Evolutionary conservation across 2,888 invertebrate species (phyloP).

Genomic region (Chymomyza caudatula): DNA sequence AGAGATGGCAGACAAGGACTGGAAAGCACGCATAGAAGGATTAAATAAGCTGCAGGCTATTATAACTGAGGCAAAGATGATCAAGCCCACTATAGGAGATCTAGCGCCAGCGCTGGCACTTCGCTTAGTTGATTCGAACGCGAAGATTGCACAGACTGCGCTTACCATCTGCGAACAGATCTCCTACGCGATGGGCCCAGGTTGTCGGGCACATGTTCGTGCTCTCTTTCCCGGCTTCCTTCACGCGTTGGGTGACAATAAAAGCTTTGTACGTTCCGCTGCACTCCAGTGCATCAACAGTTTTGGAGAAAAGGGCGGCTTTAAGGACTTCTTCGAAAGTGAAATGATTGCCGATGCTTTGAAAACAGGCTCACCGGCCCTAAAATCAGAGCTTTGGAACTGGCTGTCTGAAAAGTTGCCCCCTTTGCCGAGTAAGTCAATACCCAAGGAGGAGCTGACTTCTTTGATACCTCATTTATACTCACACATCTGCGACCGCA

Average conservation of each 20-base stretch:
- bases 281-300: slow-evolving; percentile 90
- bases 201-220: slow-evolving; percentile 88
- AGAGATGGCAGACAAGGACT: slow-evolving; percentile 93
- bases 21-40: slow-evolving; percentile 85
- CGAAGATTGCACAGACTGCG: slow-evolving; percentile 91
- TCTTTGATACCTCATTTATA: slow-evolving; percentile 88
- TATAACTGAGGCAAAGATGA: slow-evolving; percentile 84
- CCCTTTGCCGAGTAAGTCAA: slow-evolving; percentile 83
- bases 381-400: slow-evolving; percentile 88
- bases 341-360: slow-evolving; percentile 94
- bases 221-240: slow-evolving; percentile 91
- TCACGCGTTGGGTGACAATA: slow-evolving; percentile 86
- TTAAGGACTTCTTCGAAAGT: slow-evolving; percentile 88
- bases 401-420: slow-evolving; percentile 93
- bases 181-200: slow-evolving; percentile 89
- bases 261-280: slow-evolving; percentile 88
- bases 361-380: slow-evolving; percentile 89
- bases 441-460: slow-evolving; percentile 89
- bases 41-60: slow-evolving; percentile 78
- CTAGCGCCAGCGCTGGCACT: slow-evolving; percentile 88
- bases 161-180: slow-evolving; percentile 90
- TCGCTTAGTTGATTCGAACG: slow-evolving; percentile 92
- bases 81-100: slow-evolving; percentile 91
- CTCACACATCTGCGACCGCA: slow-evolving; percentile 92
- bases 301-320: slow-evolving; percentile 90